Evolutionary conservation across 2,888 invertebrate genomes (phyloP), one percentile per base, ranked within the genome.

Genomic region (Drosophila phalerata): DNA sequence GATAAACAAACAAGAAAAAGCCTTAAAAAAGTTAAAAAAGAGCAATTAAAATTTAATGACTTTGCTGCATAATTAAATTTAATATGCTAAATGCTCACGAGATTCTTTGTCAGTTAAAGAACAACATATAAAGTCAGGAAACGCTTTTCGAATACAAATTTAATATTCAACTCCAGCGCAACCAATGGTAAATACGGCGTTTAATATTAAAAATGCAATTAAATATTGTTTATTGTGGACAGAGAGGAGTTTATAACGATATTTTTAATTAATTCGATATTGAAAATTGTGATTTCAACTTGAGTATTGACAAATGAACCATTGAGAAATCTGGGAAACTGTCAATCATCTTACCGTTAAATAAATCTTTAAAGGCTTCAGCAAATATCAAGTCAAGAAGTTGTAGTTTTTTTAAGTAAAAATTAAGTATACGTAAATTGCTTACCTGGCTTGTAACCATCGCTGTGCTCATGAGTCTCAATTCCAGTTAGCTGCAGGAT

Each of bases 361-460:
- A 22, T 22, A 22, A 22, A 22, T 22, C 22, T 2, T 22, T 22
- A 22, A 22, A 4, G 22, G 3, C 22, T 22, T 22, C 22, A 19
- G 1, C 19, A 19, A 19, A 19, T 19, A 25, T 25, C 2, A 1
- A 30, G 15, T 47, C 45, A 30, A 32, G 6, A 17, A 30, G 45
- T 28, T 43, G 22, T 11, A 32, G 1, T 30, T 32, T 13, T 32
- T 1, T 10, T 9, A 0, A 25, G 28, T 19, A 34, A n/a, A 19
- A 45, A 22, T 19, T 38, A 45, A 22, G 11, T 25, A 17, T 28
- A 22, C 15, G 5, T 10, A 37, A n/a, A 28, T 19, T 8, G 58
- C 90, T 90, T 66, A 92, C 92, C 92, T 85, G 92, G 93, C 68
- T 92, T 92, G 57, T 92, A 92, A 69, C 92, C 92, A 81, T 92